Conservation (phyloP, 2,888 invertebrate genomes). For the Caenorhabditis angaria region DNA sequence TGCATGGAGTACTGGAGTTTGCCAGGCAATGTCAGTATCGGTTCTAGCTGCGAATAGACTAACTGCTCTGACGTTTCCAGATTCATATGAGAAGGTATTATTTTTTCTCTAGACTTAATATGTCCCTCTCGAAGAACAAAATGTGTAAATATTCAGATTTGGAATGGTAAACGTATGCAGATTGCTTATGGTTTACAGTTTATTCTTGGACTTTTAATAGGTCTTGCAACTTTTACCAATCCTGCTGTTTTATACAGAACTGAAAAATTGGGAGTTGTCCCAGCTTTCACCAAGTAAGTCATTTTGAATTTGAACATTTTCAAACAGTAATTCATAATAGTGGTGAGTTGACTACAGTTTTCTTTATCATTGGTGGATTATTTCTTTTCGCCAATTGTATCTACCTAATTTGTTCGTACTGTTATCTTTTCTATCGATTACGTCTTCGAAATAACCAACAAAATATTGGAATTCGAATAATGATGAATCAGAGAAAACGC, state of each 20-base stretch:
- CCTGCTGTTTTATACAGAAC: conserved; percentile 13
- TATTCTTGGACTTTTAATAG: conserved; percentile 20
- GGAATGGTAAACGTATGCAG: conserved; percentile 17
- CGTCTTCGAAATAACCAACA: conserved; percentile 10
- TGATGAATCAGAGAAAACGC: neutral
- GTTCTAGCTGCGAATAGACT: conserved; percentile 34
- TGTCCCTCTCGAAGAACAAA: neutral
- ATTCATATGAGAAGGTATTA: neutral
- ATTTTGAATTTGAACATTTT: neutral
- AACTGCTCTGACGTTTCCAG: conserved; percentile 30
- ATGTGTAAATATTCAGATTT: conserved; percentile 10
- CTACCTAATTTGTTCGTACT: conserved; percentile 20
- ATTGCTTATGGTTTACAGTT: conserved; percentile 25
- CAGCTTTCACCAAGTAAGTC: conserved; percentile 18
- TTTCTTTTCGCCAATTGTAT: conserved; percentile 19
- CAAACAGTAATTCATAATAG: neutral
- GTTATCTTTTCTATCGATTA: conserved; percentile 26
- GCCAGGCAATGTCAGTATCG: conserved; percentile 38
- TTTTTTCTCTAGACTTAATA: neutral
- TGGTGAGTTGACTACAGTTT: conserved; percentile 19
- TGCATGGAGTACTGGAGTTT: conserved; percentile 35
- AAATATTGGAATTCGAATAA: neutral
- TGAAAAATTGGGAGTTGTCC: conserved; percentile 18
- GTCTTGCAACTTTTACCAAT: conserved; percentile 30
- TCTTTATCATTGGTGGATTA: conserved; percentile 29